phyloP scores from a whole-genome alignment of 2,113 vertebrate species.

The Salvator merianae region DNA sequence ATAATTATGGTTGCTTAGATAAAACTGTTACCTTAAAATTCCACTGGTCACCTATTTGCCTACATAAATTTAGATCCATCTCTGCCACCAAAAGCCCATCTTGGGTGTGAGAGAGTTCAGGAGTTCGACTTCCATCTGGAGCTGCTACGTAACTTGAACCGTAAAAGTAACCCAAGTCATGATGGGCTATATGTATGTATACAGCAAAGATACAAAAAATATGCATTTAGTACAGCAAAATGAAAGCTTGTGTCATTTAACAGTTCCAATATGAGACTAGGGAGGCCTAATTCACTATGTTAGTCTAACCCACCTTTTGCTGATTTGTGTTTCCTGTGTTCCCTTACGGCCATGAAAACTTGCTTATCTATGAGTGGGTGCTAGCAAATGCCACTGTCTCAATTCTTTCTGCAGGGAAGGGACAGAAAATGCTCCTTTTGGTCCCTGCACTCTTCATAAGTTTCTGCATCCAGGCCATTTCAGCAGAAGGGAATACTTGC shows the following conservation, averaged over 20 bases:
- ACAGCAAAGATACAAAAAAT: not conserved
- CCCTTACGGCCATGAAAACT: no score
- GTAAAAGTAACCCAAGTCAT: conserved; percentile 91
- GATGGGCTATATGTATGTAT: conserved; percentile 87
- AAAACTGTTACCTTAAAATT: conserved; percentile 86
- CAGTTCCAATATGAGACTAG: not conserved
- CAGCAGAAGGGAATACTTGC: no score
- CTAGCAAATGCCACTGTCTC: no score
- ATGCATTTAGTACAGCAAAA: conserved; percentile 1
- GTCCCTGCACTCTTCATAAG: no score
- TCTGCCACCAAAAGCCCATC: conserved; percentile 91
- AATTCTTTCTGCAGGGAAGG: no score
- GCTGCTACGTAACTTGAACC: conserved; percentile 93
- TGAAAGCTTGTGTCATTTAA: not conserved
- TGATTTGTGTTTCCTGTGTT: no score
- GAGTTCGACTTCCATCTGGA: conserved; percentile 88
- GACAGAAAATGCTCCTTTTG: no score
- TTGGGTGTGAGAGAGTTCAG: conserved; percentile 84
- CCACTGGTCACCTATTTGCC: conserved; percentile 91
- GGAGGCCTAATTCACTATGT: not conserved
- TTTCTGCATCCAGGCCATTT: no score
- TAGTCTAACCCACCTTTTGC: not conserved
- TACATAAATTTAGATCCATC: conserved; percentile 92
- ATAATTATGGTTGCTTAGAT: not conserved
- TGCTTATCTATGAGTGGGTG: no score